phyloP scores from a whole-genome alignment of 1,140 invertebrate genomes.

The Aphis craccivora region DNA sequence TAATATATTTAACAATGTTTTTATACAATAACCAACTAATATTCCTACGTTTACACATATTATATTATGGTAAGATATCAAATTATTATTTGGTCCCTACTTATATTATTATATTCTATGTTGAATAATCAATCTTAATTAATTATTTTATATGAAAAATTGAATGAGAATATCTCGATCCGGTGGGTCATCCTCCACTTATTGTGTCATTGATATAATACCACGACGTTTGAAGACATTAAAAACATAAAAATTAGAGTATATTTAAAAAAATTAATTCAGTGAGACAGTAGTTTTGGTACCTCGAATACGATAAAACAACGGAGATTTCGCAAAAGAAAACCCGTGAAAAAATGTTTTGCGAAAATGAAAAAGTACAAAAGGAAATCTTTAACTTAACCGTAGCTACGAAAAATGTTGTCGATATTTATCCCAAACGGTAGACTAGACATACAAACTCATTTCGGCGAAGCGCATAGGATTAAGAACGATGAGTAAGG shows the following conservation, averaged over 20 bases:
- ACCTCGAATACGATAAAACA: not conserved
- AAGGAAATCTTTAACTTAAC: not conserved
- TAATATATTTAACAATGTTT: too few species aligned
- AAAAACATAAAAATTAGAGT: not conserved
- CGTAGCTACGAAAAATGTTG: not conserved
- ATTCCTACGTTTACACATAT: too few species aligned
- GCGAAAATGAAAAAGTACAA: not conserved
- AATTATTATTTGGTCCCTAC: too few species aligned
- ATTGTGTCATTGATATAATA: not conserved
- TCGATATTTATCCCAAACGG: not conserved
- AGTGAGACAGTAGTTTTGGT: not conserved
- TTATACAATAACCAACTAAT: too few species aligned
- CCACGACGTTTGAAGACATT: not conserved
- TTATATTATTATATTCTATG: too few species aligned
- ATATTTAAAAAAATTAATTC: not conserved
- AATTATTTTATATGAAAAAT: not conserved
- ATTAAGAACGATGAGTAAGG: not conserved
- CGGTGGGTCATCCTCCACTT: too few species aligned
- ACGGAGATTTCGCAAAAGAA: not conserved
- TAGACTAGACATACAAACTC: not conserved
- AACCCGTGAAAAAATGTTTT: not conserved
- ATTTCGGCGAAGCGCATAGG: not conserved
- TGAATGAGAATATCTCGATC: too few species aligned
- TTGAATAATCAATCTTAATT: too few species aligned
- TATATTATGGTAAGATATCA: too few species aligned